phyloP scores from a whole-genome alignment of 2,797 vertebrate genomes.

The Lepus townsendii region DNA sequence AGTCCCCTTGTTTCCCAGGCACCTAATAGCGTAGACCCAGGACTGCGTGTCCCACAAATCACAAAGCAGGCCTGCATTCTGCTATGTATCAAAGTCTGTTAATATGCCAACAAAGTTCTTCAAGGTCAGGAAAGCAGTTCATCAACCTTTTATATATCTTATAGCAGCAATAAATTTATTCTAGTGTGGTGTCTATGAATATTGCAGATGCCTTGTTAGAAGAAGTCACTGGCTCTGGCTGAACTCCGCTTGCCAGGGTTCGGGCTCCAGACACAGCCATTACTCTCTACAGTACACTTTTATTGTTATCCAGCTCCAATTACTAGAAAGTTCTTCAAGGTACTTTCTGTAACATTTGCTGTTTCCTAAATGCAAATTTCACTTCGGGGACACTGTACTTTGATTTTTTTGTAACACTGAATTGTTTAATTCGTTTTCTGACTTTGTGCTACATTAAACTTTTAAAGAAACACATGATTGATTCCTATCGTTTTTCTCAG shows the following conservation, averaged over 20 bases:
- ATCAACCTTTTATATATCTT: slow-evolving; percentile 92
- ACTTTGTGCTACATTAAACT: not conserved
- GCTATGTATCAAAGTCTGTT: slow-evolving; percentile 89
- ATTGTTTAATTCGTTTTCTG: not conserved
- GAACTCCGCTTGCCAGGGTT: slow-evolving; percentile 84
- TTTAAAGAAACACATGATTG: not conserved
- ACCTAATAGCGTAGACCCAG: slow-evolving; percentile 78
- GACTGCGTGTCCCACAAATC: slow-evolving; percentile 87
- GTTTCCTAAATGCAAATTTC: slow-evolving; percentile 4
- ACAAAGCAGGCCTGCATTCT: slow-evolving; percentile 83
- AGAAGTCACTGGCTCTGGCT: slow-evolving; percentile 89
- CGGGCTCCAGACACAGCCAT: slow-evolving; percentile 75
- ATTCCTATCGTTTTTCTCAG: not conserved
- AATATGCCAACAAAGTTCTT: slow-evolving; percentile 91
- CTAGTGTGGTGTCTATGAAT: slow-evolving; percentile 90
- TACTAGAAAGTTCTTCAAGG: slow-evolving; percentile 38
- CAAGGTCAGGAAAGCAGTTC: slow-evolving; percentile 94
- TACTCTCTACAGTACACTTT: slow-evolving; percentile 57
- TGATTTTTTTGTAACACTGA: not conserved
- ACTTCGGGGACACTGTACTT: not conserved
- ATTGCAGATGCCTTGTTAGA: slow-evolving; percentile 92
- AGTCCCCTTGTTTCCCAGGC: slow-evolving; percentile 81
- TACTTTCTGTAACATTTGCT: slow-evolving; percentile 46
- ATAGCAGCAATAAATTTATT: slow-evolving; percentile 92
- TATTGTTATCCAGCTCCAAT: slow-evolving; percentile 34